These are phyloP conservation scores for Apis laboriosa DNA, from an alignment of 1,140 invertebrate species.

Conservation along the genomic window DNA sequence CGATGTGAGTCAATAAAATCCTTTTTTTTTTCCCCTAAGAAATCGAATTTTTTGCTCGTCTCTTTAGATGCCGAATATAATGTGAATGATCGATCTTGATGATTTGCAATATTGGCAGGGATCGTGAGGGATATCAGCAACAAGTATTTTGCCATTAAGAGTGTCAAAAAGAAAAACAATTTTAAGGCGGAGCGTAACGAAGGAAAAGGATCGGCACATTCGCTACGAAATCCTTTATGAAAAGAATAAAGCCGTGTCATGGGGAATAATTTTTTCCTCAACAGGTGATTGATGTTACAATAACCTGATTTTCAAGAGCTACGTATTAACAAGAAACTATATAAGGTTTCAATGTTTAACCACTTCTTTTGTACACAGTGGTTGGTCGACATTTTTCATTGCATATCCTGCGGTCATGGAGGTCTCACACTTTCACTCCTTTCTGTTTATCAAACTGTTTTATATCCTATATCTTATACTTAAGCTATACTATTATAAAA, in stretches of 20 bases:
- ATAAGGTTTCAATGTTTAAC: not conserved
- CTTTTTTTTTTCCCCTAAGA: not conserved
- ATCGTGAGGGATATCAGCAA: not conserved
- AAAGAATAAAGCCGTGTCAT: slow-evolving; percentile 44
- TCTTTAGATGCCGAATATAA: not conserved
- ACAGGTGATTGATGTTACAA: slow-evolving; percentile 30
- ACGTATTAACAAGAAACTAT: not conserved
- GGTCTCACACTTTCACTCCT: not conserved
- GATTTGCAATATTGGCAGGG: slow-evolving; percentile 28
- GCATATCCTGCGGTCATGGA: too few species aligned
- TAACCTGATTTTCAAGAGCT: not conserved
- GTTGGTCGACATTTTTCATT: not conserved
- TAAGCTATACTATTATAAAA: not conserved
- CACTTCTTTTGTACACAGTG: not conserved
- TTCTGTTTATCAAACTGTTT: not conserved
- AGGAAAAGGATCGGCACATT: slow-evolving; percentile 13
- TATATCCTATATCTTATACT: not conserved
- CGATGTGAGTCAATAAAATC: not conserved
- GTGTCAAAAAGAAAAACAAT: not conserved
- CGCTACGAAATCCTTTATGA: slow-evolving; percentile 1
- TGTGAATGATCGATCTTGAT: slow-evolving; percentile 23
- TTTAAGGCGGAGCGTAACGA: slow-evolving; percentile 2
- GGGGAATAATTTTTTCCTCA: slow-evolving; percentile 30
- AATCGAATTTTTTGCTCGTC: not conserved
- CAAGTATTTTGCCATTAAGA: slow-evolving; percentile 25